Conservation (phyloP, 1,140 invertebrate species). For the Lordiphosa stackelbergi region DNA sequence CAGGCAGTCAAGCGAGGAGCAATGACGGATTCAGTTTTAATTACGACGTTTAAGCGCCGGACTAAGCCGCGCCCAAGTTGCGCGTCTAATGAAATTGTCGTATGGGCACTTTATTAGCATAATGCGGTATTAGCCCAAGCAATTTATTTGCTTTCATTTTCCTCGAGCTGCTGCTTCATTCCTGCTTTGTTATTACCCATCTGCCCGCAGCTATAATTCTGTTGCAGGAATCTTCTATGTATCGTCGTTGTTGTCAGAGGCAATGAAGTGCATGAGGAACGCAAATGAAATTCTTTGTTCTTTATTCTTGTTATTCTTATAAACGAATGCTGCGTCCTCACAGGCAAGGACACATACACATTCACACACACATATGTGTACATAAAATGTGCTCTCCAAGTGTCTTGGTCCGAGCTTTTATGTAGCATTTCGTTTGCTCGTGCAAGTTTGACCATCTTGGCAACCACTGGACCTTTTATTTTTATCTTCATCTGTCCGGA, state of each 20-base stretch:
- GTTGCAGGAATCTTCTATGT: conserved; percentile 65
- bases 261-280: conserved; percentile 72
- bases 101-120: conserved; percentile 66
- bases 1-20: conserved; percentile 16
- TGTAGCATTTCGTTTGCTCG: conserved; percentile 49
- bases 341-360: conserved; percentile 16
- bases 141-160: conserved; percentile 37
- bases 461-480: conserved; percentile 21
- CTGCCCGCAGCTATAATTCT: conserved; percentile 68
- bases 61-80: conserved; percentile 23
- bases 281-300: conserved; percentile 69
- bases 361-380: not conserved
- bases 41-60: conserved; percentile 45
- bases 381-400: conserved; percentile 18
- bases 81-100: conserved; percentile 62
- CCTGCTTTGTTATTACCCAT: conserved; percentile 59
- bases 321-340: conserved; percentile 54
- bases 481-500: conserved; percentile 18
- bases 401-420: conserved; percentile 50
- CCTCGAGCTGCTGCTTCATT: conserved; percentile 12
- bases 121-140: conserved; percentile 43
- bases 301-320: conserved; percentile 49
- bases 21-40: conserved; percentile 46
- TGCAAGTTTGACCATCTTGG: conserved; percentile 37
- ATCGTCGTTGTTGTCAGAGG: conserved; percentile 47